These are phyloP conservation scores for Petroica traversi DNA, from an alignment of 2,113 vertebrate species.

Conservation along the genomic window DNA sequence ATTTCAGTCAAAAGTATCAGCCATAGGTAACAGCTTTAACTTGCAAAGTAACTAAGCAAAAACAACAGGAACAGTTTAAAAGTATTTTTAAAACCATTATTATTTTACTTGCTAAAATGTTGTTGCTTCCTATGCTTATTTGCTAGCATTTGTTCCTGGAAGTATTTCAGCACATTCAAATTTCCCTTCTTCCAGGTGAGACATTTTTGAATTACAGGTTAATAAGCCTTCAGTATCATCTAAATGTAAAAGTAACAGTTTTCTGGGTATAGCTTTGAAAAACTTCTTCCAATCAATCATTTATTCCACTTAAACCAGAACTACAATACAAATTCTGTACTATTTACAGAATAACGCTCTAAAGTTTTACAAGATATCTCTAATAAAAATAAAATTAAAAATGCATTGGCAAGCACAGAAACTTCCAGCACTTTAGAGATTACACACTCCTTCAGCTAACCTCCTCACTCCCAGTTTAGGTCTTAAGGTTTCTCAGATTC, in stretches of 20 bases:
- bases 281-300: background rate
- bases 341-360: background rate
- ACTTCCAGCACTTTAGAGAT: background rate
- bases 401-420: background rate
- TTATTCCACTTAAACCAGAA: background rate
- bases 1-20: background rate
- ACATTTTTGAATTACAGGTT: background rate
- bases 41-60: background rate
- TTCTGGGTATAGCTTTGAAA: background rate
- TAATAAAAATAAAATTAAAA: background rate
- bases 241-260: background rate
- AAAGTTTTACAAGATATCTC: background rate
- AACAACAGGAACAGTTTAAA: background rate
- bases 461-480: background rate
- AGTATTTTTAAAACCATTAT: background rate
- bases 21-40: background rate
- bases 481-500: background rate
- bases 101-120: background rate
- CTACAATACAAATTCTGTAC: background rate
- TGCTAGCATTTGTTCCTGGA: background rate
- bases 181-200: background rate
- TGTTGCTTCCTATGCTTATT: background rate
- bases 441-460: background rate
- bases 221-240: background rate
- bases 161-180: background rate